phyloP scores from a whole-genome alignment of 2,113 vertebrate species.

The Anoura caudifer region DNA sequence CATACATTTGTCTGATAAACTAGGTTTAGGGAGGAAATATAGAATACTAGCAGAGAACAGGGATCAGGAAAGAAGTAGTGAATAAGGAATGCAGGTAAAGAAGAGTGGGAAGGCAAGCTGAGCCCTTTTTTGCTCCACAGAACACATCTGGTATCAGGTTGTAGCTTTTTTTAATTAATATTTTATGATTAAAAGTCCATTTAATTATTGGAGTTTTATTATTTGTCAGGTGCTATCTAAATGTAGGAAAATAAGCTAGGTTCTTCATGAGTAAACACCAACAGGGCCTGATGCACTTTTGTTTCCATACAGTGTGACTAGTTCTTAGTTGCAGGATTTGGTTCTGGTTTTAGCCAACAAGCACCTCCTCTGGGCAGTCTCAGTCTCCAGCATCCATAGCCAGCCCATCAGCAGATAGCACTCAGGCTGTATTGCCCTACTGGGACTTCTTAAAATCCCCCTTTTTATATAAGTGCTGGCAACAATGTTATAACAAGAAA shows the following conservation, averaged over 20 bases:
- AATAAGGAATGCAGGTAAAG: background rate
- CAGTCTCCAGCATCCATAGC: slow-evolving; percentile 63
- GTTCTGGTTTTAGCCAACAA: slow-evolving; percentile 70
- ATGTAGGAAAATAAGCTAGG: background rate
- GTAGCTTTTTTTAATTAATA: background rate
- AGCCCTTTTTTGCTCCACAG: background rate
- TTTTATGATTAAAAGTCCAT: background rate
- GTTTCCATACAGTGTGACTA: slow-evolving; percentile 67
- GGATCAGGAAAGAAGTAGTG: background rate
- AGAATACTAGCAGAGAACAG: background rate
- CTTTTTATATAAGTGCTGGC: slow-evolving; percentile 78
- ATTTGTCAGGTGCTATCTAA: background rate
- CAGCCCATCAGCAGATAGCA: slow-evolving; percentile 79
- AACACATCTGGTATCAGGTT: background rate
- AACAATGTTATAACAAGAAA: slow-evolving; percentile 80
- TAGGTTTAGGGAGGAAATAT: background rate
- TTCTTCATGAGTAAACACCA: background rate
- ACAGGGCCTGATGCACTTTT: slow-evolving; percentile 64
- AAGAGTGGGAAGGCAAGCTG: background rate
- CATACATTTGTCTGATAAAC: background rate
- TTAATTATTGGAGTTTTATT: background rate
- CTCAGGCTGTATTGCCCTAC: slow-evolving; percentile 66
- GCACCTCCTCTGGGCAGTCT: slow-evolving; percentile 73
- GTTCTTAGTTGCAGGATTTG: slow-evolving; percentile 65
- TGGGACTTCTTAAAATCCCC: slow-evolving; percentile 57